Evolutionary conservation across 2,113 vertebrate genomes (phyloP).

Genomic region (Oncorhynchus tshawytscha): DNA sequence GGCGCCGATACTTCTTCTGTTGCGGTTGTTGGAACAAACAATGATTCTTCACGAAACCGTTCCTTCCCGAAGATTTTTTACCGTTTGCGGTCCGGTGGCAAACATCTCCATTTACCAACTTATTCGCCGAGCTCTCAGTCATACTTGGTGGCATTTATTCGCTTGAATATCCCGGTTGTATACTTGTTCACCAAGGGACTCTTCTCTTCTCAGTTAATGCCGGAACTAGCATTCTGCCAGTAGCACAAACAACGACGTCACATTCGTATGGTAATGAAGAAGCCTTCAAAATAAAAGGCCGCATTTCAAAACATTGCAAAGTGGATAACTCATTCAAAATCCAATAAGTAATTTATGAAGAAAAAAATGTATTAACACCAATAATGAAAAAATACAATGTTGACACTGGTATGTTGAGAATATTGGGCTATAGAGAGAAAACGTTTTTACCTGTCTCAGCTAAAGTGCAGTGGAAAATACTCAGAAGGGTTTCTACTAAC

Average conservation of each 20-base stretch:
- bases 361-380: no score
- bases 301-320: conserved; percentile 22
- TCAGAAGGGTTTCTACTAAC: no score
- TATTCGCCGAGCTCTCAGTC: conserved; percentile 70
- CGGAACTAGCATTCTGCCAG: conserved; percentile 13
- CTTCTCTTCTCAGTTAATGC: conserved; percentile 31
- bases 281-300: no score
- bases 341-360: no score
- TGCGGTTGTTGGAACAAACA: conserved; percentile 61
- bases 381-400: no score
- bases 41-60: conserved; percentile 74
- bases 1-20: conserved; percentile 60
- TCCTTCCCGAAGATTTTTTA: conserved; percentile 53
- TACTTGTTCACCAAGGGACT: conserved; percentile 44
- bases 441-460: no score
- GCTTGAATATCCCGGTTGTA: conserved; percentile 7
- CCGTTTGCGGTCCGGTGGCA: conserved; percentile 57
- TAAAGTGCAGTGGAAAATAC: no score
- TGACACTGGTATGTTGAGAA: no score
- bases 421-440: no score
- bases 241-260: no score
- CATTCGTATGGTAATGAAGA: no score
- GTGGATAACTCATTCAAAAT: not conserved
- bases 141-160: conserved; percentile 46
- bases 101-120: conserved; percentile 64